A percentile compares a stretch with the other conserved stretches of the same genome.
phyloP scores from a whole-genome alignment of 2,888 invertebrate species.

The Phania funesta region DNA sequence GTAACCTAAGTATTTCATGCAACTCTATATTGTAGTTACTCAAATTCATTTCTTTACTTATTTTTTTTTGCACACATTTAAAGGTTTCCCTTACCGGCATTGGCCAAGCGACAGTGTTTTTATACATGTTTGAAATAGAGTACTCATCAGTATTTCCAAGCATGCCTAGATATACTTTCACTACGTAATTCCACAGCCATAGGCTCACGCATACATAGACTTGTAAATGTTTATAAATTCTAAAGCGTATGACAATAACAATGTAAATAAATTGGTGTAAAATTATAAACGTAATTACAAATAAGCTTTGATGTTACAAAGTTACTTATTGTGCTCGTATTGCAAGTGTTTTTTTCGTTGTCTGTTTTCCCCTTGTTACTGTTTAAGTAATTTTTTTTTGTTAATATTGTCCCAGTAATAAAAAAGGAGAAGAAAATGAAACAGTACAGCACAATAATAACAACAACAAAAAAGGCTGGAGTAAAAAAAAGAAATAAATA shows the following conservation, averaged over 20 bases:
- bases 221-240: not conserved
- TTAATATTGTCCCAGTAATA: conserved; percentile 26
- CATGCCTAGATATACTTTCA: not conserved
- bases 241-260: conserved; percentile 34
- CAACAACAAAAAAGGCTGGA: not conserved
- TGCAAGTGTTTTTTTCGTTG: conserved; percentile 14
- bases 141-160: not conserved
- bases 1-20: no score
- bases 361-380: not conserved
- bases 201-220: not conserved
- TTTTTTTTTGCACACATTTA: not conserved
- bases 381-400: not conserved
- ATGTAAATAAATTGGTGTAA: conserved; percentile 62
- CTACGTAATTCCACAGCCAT: not conserved
- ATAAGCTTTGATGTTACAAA: conserved; percentile 55
- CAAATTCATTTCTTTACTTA: no score
- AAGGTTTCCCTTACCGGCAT: not conserved
- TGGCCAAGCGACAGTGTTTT: not conserved
- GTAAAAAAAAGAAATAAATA: not conserved
- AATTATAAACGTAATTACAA: conserved; percentile 62
- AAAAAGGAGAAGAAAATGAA: conserved; percentile 35
- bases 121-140: not conserved
- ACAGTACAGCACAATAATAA: conserved; percentile 8
- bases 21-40: no score
- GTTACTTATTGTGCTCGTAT: conserved; percentile 31